phyloP scores from a whole-genome alignment of 2,113 vertebrate genomes.

The Rhynchomys soricoides region DNA sequence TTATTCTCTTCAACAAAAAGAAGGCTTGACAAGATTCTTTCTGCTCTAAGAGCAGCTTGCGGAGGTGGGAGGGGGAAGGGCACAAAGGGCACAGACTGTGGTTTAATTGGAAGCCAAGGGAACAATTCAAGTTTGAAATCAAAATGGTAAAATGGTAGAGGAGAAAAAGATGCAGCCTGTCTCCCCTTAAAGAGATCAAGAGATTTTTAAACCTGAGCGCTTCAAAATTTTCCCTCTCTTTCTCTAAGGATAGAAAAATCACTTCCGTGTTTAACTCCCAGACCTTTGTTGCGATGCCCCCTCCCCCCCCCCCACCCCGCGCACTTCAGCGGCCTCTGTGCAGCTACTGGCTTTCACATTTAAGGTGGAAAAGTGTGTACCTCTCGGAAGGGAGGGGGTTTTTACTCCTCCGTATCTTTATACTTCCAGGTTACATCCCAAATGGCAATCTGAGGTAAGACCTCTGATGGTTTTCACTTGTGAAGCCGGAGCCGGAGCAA shows the following conservation, averaged over 20 bases:
- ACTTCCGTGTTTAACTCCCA: background rate
- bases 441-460: background rate
- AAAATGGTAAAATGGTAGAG: slow-evolving; percentile 44
- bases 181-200: slow-evolving; percentile 58
- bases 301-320: too few species aligned
- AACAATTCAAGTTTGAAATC: slow-evolving; percentile 49
- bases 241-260: background rate
- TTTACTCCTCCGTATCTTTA: background rate
- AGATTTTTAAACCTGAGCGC: slow-evolving; percentile 51
- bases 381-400: background rate
- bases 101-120: background rate
- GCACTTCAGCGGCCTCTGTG: background rate
- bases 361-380: background rate
- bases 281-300: background rate
- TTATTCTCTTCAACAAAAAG: slow-evolving; percentile 19
- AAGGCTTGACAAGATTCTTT: background rate
- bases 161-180: slow-evolving; percentile 56
- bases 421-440: background rate
- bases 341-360: slow-evolving; percentile 3
- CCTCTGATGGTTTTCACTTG: background rate
- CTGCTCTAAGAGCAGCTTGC: background rate
- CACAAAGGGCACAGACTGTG: background rate
- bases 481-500: background rate
- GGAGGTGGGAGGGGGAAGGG: background rate
- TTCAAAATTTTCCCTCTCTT: slow-evolving; percentile 23